Conservation (phyloP, 2,113 vertebrate genomes). For the Lichenostomus cassidix region DNA sequence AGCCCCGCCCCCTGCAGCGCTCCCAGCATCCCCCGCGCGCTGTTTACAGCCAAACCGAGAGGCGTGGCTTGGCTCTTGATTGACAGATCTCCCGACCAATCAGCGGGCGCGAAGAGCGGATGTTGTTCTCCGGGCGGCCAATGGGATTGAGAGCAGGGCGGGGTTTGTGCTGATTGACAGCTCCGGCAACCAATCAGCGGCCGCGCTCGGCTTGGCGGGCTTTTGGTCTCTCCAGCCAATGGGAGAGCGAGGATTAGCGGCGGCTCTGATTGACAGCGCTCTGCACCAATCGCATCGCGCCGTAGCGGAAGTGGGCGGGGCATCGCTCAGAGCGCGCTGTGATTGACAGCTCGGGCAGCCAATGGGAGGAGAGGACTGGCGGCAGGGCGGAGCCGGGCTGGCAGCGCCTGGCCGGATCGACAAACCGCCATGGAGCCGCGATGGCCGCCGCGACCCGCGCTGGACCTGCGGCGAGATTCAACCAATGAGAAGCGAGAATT, state of each 20-base stretch:
- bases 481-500: background rate
- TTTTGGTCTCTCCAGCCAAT: accelerated
- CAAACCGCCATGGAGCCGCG: background rate
- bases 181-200: accelerated
- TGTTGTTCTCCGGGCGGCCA: accelerated
- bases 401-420: accelerated
- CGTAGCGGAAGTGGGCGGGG: accelerated
- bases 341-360: background rate
- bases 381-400: accelerated
- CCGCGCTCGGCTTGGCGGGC: accelerated
- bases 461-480: accelerated
- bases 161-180: accelerated
- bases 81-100: accelerated
- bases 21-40: background rate
- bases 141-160: accelerated
- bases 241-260: accelerated
- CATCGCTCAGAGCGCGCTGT: accelerated
- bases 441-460: accelerated
- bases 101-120: accelerated
- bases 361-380: accelerated
- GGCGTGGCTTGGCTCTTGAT: accelerated
- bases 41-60: accelerated
- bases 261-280: accelerated
- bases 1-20: background rate
- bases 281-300: accelerated